phyloP scores from a whole-genome alignment of 53 echinoderm and acorn worm species.

The Antedon mediterranea region DNA sequence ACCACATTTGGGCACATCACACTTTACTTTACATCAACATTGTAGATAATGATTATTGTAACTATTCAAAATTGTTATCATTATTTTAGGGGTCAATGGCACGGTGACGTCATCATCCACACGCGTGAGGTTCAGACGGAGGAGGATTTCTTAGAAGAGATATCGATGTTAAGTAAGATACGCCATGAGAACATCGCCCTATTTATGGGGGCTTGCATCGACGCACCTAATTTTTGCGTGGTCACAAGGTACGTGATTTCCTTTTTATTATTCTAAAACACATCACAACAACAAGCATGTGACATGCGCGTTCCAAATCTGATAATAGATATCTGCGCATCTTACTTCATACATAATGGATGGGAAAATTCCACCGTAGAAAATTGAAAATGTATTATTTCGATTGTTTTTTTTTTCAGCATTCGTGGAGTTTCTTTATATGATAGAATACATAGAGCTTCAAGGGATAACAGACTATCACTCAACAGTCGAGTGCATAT shows the following conservation, averaged over 20 bases:
- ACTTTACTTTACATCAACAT: too few species aligned
- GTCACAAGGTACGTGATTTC: constrained; percentile 91
- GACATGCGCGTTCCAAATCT: too few species aligned
- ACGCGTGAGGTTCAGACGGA: constrained; percentile 45
- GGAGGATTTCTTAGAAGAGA: constrained; percentile 81
- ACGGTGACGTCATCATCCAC: constrained; percentile 90
- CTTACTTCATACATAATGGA: too few species aligned
- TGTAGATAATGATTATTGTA: background rate
- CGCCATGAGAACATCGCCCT: constrained; percentile 94
- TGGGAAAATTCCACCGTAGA: too few species aligned
- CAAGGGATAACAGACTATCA: constrained; percentile 42
- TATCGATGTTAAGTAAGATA: constrained; percentile 77
- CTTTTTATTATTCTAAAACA: too few species aligned
- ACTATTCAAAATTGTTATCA: too few species aligned
- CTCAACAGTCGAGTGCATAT: constrained; percentile 54
- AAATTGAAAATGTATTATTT: too few species aligned
- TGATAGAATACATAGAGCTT: constrained; percentile 38
- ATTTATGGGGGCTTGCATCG: constrained; percentile 90
- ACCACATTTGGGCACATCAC: too few species aligned
- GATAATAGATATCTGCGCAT: too few species aligned
- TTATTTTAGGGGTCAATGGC: constrained; percentile 73
- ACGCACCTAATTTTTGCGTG: constrained; percentile 58
- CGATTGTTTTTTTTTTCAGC: constrained; percentile 29
- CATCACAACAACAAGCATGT: too few species aligned
- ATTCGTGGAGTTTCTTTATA: constrained; percentile 86